Evolutionary conservation across 2,888 invertebrate species (phyloP), one percentile per base, ranked within the genome.

Genomic region (Steromphala cineraria): DNA sequence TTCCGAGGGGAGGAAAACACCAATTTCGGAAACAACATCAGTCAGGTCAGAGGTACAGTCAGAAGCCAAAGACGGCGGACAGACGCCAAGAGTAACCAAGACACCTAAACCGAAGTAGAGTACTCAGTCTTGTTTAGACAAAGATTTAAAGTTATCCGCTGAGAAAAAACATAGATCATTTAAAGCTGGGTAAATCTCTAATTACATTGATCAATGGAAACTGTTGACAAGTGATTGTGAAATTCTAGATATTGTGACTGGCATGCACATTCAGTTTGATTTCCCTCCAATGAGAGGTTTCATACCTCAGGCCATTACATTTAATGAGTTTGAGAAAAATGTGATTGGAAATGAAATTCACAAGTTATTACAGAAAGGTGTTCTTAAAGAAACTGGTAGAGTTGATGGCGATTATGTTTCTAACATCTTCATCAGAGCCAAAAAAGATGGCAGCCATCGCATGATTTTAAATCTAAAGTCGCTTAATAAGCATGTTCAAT

Each of bases 381-480:
- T 40, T 19, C 31, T 36, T 24, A 15, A 15, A 17, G 21, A 28
- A 36, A 71, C 15, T 21, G 28, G 21, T 10, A 24, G 28, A 28
- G 71, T 53, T 52, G n/a, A 13, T 8, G 36, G 53, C 31, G 80
- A 84, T 71, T 83, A 62, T 81, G 67, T 83, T 52, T 83, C 82
- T 55, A 67, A 67, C 52, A 80, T 80, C 53, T 79, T 82, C 53
- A 21, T 62, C 17, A 78, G 67, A 67, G 13, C 62, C 2, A 82
- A 83, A 53, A 67, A 36, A 15, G 79, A 81, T 75, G 80, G 80
- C 24, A 71, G 77, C 4, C 40, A 62, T 7, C 28, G 78, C 53
- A 24, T 83, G 21, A 83, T 81, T 71, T 52, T 83, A 31, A 81
- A 83, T 79, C 75, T 81, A 40, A 81, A 79, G 24, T 5, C 55